Base-by-base conservation (phyloP, 2,888 invertebrate species). In the Mythimna loreyi region DNA sequence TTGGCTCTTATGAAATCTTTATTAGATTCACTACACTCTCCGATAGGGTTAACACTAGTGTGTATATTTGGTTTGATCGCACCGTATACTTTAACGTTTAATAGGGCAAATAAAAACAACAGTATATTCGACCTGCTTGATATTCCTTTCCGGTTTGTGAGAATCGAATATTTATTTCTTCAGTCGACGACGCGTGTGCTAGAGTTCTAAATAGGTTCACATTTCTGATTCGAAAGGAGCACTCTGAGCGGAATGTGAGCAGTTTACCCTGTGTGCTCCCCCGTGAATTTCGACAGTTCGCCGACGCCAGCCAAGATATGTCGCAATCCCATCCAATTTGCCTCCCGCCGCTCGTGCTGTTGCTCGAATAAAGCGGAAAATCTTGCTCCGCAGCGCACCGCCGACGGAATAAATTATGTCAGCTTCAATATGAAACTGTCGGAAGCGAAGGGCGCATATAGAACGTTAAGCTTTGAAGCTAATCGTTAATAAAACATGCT, bases 321-420 rank as follows among this genome's bases (percentile, higher is more conserved):
- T 94, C 93, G 92, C 94, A 94, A 93, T 94, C 92, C 92, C 87
- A 92, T 94, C 94, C 94, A 95, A 94, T 94, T 95, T 94, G 92
- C 93, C 92, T 93, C 89, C 91, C 91, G 91, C 91, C 90, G 91
- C 87, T 90, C 91, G 89, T 89, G 89, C 92, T 91, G 90, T 91
- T 91, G 90, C 91, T 92, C 87, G 92, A 92, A 92, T 93, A 94
- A 94, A 92, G 92, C 93, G 91, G 92, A 91, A 94, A 94, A 94
- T 94, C 92, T 93, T 89, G 87, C 91, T 89, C 89, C 87, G 85
- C 89, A 83, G 57, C 80, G 73, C 75, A 76, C 79, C 73, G 86
- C 87, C 89, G 86, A 89, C 90, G 89, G 91, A 93, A 94, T 93
- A 93, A 91, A 93, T 94, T 92, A 92, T 91, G 86, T 89, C 87